Evolutionary conservation across 2,888 invertebrate genomes (phyloP), one percentile per base, ranked within the genome.

Genomic region (Amblyjoppa proteus): DNA sequence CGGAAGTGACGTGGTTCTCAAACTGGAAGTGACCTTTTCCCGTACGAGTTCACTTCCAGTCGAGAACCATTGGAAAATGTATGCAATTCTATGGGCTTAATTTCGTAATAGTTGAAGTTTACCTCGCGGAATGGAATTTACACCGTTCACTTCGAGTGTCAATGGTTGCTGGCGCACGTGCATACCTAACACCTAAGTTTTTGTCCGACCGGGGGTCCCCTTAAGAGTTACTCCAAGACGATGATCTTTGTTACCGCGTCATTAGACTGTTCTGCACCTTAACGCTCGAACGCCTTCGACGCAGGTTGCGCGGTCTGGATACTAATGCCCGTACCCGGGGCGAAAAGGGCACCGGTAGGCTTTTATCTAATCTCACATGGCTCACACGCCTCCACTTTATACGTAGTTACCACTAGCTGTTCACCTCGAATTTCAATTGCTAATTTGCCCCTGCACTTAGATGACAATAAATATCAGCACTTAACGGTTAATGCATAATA

Each of bases 341-440:
- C 70, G 85, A 82, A 87, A 88, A 88, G 88, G 83, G 85, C 85
- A 85, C 78, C 78, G 64, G 69, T 51, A 76, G 70, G 76, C 71
- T 81, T 82, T 82, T 85, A 88, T 86, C 84, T 88, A 87, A 87
- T 88, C 87, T 83, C 81, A 58, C 77, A 83, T 41, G 53, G 77
- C 66, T 71, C 85, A 66, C 84, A 84, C 84, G 81, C 85, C 87
- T 86, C 78, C 51, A 74, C 70, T 77, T 81, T 68, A 70, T 74
- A 78, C 81, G 68, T 76, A 83, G 58, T 80, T 84, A 78, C 45
- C 16, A 69, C 45, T 61, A 58, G 20, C 41, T 73, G 84, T 85
- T 87, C 84, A 83, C 86, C 85, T 77, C 84, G 73, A 88, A 88
- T 88, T 87, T 88, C 88, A 83, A 88, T 88, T 88, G 88, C 88